phyloP scores from a whole-genome alignment of 2,113 vertebrate genomes.

The Arizona elegans region DNA sequence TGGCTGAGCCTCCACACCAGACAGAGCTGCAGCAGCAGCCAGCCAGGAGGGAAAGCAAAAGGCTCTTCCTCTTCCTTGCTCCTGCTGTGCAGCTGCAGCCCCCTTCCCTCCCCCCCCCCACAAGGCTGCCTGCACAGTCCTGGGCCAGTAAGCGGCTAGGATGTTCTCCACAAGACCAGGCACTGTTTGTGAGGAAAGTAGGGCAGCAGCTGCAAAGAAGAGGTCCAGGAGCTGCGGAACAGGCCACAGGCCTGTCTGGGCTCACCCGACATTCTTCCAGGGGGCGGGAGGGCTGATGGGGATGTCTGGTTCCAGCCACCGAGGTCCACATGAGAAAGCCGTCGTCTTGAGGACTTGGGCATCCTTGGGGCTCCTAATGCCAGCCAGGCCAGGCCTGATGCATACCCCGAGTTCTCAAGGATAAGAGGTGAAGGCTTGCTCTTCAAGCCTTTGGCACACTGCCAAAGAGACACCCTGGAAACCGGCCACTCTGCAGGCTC shows the following conservation, averaged over 20 bases:
- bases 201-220: neutral
- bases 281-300: neutral
- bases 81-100: neutral
- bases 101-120: fast-evolving
- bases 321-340: neutral
- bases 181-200: neutral
- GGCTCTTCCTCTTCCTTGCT: neutral
- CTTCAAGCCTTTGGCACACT: neutral
- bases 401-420: neutral
- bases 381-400: neutral
- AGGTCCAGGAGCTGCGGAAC: neutral
- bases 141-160: neutral
- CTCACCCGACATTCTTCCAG: neutral
- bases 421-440: neutral
- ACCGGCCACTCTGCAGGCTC: neutral
- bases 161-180: neutral
- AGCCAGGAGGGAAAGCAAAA: neutral
- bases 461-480: neutral
- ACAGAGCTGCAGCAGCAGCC: neutral
- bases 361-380: neutral
- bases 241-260: neutral
- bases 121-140: neutral
- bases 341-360: neutral
- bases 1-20: neutral
- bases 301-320: neutral